These are phyloP conservation scores for Caenorhabditis latens DNA, from an alignment of 1,140 invertebrate genomes.

Conservation along the genomic window DNA sequence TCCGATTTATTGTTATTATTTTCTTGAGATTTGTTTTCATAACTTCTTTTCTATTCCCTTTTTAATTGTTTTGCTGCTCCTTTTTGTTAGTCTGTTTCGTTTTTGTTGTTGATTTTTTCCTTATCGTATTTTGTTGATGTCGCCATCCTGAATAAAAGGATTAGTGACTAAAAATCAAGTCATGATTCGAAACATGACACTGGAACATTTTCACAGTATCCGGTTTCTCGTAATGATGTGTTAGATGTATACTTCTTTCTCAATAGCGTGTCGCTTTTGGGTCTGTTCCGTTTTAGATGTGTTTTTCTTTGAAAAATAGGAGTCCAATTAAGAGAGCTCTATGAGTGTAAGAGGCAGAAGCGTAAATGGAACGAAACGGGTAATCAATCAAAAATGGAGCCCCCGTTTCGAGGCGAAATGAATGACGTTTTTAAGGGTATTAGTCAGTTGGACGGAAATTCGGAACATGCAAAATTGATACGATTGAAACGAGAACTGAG, in stretches of 20 bases:
- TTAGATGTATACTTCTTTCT: neutral
- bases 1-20: constrained; percentile 1
- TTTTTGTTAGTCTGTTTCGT: neutral
- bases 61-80: neutral
- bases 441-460: neutral
- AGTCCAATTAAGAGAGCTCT: neutral
- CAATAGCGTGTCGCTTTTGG: too few relatives aligned
- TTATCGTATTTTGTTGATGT: neutral
- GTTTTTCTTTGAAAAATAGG: neutral
- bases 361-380: constrained; percentile 6
- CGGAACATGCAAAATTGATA: too few relatives aligned
- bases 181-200: constrained; percentile 19
- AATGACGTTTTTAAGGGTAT: neutral
- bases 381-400: constrained; percentile 23
- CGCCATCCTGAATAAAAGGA: neutral
- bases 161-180: constrained; percentile 16
- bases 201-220: neutral
- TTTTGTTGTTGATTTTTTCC: neutral
- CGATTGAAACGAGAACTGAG: too few relatives aligned
- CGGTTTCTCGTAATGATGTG: constrained; percentile 9
- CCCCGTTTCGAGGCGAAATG: neutral
- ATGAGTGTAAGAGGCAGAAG: neutral
- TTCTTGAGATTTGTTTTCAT: too few relatives aligned
- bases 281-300: neutral
- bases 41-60: neutral